These are phyloP conservation scores for Mormyrus proboscirostris DNA, from an alignment of 2,797 vertebrate species.

Conservation along the genomic window DNA sequence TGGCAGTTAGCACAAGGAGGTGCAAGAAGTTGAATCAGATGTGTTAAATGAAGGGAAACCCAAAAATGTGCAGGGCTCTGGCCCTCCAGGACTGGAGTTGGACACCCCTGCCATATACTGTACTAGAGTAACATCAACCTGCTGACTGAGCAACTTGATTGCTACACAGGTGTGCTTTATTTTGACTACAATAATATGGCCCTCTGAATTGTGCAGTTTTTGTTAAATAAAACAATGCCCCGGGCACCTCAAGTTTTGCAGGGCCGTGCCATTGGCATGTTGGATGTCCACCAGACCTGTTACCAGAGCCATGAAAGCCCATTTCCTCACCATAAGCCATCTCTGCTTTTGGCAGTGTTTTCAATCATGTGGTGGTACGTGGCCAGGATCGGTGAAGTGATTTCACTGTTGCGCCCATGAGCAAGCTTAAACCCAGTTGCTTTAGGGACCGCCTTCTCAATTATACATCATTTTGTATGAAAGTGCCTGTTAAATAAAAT, in stretches of 20 bases:
- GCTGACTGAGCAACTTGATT: background rate
- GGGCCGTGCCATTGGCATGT: background rate
- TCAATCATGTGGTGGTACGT: background rate
- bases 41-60: background rate
- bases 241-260: background rate
- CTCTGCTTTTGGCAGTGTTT: background rate
- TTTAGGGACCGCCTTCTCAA: background rate
- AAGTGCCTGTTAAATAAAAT: background rate
- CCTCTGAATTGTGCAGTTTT: background rate
- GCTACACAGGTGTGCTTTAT: background rate
- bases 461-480: background rate
- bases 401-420: background rate
- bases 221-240: background rate
- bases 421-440: background rate
- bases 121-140: background rate
- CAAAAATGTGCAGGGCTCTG: background rate
- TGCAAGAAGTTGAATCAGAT: background rate
- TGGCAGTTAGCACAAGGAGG: background rate
- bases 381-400: background rate
- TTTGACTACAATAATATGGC: background rate
- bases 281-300: background rate
- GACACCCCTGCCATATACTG: background rate
- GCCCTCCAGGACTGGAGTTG: background rate
- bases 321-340: background rate
- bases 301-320: background rate